These are phyloP conservation scores for Limnephilus marmoratus DNA, from an alignment of 2,888 invertebrate species.

Conservation along the genomic window DNA sequence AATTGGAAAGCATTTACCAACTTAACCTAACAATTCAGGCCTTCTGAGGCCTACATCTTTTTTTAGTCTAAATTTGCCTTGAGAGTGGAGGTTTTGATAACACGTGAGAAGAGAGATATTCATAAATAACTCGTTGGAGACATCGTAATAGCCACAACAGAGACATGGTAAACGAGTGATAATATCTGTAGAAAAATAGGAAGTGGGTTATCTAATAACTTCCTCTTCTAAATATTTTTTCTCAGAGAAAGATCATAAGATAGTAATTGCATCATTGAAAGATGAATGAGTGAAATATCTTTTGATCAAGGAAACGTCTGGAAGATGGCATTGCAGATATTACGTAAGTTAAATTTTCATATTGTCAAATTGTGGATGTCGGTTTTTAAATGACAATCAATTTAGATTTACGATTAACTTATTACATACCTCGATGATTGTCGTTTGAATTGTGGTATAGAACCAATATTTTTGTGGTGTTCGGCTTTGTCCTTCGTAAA, in stretches of 20 bases:
- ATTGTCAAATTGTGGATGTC: neutral
- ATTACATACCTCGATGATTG: no score
- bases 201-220: neutral
- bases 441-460: no score
- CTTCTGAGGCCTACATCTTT: no score
- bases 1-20: no score
- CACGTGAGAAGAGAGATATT: neutral
- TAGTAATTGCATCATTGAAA: neutral
- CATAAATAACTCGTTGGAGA: neutral
- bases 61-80: no score
- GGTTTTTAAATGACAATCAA: neutral
- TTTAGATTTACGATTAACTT: no score
- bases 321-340: neutral
- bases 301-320: neutral
- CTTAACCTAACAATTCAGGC: no score
- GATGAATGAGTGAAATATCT: neutral
- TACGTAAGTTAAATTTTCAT: neutral
- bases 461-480: no score
- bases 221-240: conserved; percentile 2
- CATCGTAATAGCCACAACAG: neutral
- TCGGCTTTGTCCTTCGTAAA: no score
- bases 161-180: neutral
- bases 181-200: neutral
- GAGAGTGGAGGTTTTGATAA: no score
- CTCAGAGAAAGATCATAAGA: neutral